Evolutionary conservation across 2,888 invertebrate genomes (phyloP), one percentile per base, ranked within the genome.

Genomic region (Muscina levida): DNA sequence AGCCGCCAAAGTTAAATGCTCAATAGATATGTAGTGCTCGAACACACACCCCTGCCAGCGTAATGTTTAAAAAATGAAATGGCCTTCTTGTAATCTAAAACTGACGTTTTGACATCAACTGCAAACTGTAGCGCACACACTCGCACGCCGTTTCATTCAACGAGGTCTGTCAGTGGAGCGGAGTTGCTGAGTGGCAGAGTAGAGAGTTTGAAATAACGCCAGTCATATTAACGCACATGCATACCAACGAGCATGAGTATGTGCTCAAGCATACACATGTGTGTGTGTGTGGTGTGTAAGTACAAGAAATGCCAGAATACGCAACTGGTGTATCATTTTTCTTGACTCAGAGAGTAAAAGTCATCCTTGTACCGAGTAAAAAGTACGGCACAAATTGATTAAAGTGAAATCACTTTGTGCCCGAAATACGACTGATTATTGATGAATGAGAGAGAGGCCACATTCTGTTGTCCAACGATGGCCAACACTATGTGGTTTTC

Each of bases 101-200:
- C 85, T 86, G 88, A 85, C 88, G 87, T 83, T 84, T 84, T 86
- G 88, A 86, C 88, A 87, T 83, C 68, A 42, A 37, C 65, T 74
- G 37, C 65, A 76, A 83, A 82, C 75, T 24, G 73, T 24, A 59
- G 67, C 15, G 70, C 24, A 53, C 26, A 26, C 31, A 57, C 57
- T 31, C 57, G 57, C 57, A 57, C 37, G 15, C 15, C 2, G 31
- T 26, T n/a, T 3, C 8, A 31, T 31, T 31, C 2, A 17, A 48
- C 48, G 8, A 5, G 17, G 17, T 4, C 22, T 15, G 51, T 15
- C 17, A 17, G 8, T 6, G n/a, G 31, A 10, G 24, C 19, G 17
- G 17, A 31, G 15, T 17, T 44, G 6, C 0, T n/a, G 24, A 44
- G 11, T 19, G 24, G 8, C 0, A 17, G 13, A 37, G 5, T 10